Conservation (phyloP, 2,888 invertebrate species). For the Platycheirus albimanus region DNA sequence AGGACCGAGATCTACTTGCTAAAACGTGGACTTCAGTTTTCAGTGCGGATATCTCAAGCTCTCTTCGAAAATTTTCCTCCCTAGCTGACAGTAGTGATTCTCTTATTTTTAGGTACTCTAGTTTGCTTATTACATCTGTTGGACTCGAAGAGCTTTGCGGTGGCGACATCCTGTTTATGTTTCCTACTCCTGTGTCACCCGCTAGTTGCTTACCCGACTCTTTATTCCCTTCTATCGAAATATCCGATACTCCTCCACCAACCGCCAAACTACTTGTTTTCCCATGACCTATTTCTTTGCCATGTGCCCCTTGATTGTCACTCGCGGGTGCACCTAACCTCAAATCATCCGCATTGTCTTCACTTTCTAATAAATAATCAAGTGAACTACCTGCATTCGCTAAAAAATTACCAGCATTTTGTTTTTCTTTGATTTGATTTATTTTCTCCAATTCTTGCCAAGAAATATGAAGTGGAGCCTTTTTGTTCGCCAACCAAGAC, state of each 20-base stretch:
- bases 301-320: neutral
- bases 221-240: neutral
- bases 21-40: neutral
- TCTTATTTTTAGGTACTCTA: neutral
- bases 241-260: neutral
- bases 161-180: neutral
- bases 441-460: neutral
- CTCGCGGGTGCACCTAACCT: neutral
- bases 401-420: too few species aligned
- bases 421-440: too few species aligned
- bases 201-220: too few species aligned
- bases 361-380: neutral
- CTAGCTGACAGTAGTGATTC: neutral
- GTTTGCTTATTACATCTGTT: neutral
- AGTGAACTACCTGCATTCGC: too few species aligned
- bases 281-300: too few species aligned
- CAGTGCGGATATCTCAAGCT: neutral
- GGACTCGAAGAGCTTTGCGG: neutral
- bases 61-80: neutral
- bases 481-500: neutral
- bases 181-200: too few species aligned
- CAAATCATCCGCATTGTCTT: neutral
- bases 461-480: slow-evolving; percentile 2
- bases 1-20: neutral
- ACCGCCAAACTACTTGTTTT: too few species aligned